phyloP scores from a whole-genome alignment of 2,797 vertebrate genomes.

The Semotilus atromaculatus region DNA sequence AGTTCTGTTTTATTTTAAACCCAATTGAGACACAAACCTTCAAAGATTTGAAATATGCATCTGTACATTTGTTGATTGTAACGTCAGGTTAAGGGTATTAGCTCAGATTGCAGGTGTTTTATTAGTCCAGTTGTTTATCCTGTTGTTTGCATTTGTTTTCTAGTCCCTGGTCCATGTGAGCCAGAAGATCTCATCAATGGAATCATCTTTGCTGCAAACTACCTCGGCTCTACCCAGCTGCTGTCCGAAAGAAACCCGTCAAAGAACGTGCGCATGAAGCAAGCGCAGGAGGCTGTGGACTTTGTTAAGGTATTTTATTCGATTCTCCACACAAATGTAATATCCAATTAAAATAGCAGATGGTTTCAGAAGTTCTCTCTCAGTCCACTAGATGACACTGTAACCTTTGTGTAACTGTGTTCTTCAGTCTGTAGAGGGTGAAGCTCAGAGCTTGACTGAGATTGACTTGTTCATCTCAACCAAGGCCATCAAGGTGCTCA shows the following conservation, averaged over 20 bases:
- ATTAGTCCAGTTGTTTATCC: neutral
- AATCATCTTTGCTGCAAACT: constrained; percentile 98
- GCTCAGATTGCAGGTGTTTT: neutral
- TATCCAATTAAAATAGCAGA: neutral
- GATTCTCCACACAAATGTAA: neutral
- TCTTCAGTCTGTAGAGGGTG: constrained; percentile 77
- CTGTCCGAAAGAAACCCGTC: constrained; percentile 95
- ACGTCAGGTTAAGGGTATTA: neutral
- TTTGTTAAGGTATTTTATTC: constrained; percentile 84
- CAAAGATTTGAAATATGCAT: neutral
- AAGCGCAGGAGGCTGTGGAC: constrained; percentile 95
- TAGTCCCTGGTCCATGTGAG: constrained; percentile 98
- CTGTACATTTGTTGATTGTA: neutral
- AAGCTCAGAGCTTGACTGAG: constrained; percentile 90
- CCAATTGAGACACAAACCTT: neutral
- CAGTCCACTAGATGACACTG: constrained; percentile 70
- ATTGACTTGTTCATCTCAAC: constrained; percentile 87
- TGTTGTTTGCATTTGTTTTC: constrained; percentile 34
- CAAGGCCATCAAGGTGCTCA: constrained; percentile 97
- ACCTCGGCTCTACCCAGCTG: constrained; percentile 95
- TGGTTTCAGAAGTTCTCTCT: constrained; percentile 18
- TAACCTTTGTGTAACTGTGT: constrained; percentile 49
- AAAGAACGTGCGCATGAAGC: constrained; percentile 94
- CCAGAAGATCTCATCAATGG: constrained; percentile 87
- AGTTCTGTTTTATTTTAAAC: constrained; percentile 65